Evolutionary conservation across 2,888 invertebrate species (phyloP).

Genomic region (Rhingia rostrata): DNA sequence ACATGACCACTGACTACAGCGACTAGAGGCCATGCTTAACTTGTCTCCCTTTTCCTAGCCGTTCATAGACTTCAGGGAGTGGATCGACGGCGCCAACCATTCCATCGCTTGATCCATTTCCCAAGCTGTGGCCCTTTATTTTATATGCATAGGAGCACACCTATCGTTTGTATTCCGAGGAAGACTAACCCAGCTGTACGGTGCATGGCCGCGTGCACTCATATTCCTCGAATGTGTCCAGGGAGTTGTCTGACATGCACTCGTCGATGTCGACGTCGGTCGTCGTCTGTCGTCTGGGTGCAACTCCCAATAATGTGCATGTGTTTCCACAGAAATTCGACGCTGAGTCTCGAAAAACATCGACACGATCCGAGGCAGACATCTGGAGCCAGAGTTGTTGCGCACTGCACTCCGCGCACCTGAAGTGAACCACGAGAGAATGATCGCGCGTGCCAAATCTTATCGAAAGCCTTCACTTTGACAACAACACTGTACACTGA

Average conservation of each 20-base stretch:
- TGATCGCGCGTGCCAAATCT: slow-evolving; percentile 54
- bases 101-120: slow-evolving; percentile 51
- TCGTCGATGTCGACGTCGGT: background rate
- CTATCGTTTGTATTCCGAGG: slow-evolving; percentile 25
- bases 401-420: slow-evolving; percentile 13
- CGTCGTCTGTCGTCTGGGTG: slow-evolving; percentile 5
- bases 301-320: slow-evolving; percentile 19
- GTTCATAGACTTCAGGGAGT: slow-evolving; percentile 25
- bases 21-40: background rate
- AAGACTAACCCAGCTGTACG: slow-evolving; percentile 48
- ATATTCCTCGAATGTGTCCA: slow-evolving; percentile 48
- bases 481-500: slow-evolving; percentile 34
- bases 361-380: slow-evolving; percentile 47
- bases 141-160: slow-evolving; percentile 54
- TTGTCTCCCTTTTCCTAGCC: slow-evolving; percentile 17
- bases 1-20: background rate
- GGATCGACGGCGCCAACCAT: slow-evolving; percentile 51
- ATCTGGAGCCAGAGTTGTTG: slow-evolving; percentile 54
- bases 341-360: slow-evolving; percentile 25
- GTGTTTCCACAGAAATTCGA: slow-evolving; percentile 37
- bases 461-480: slow-evolving; percentile 47
- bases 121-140: slow-evolving; percentile 36
- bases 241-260: slow-evolving; percentile 62
- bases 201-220: background rate
- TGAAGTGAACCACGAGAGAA: slow-evolving; percentile 11